Conservation (phyloP, 2,888 invertebrate genomes). For the Scotopteryx bipunctaria region DNA sequence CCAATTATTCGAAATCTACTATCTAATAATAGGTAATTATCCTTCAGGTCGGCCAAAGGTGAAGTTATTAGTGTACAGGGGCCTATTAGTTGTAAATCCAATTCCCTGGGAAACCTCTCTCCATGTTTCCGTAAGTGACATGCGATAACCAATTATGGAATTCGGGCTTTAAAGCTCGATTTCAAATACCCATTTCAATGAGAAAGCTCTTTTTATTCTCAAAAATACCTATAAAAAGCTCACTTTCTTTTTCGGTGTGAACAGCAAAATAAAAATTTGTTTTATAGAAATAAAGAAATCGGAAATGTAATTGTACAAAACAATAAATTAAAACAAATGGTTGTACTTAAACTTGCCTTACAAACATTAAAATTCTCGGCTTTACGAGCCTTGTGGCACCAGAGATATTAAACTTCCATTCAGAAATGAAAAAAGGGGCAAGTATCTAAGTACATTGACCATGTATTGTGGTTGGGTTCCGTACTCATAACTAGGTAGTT, state of each 20-base stretch:
- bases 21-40: too few relatives aligned
- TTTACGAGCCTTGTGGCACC: slow-evolving; percentile 9
- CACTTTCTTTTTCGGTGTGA: too few relatives aligned
- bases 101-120: not conserved
- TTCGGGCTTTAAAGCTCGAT: too few relatives aligned
- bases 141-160: too few relatives aligned
- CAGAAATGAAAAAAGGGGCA: slow-evolving; percentile 18
- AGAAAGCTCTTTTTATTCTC: too few relatives aligned
- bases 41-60: too few relatives aligned
- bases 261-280: not conserved
- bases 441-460: not conserved
- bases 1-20: too few relatives aligned
- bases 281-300: slow-evolving; percentile 4
- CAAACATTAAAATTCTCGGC: slow-evolving; percentile 25
- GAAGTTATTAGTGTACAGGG: not conserved
- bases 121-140: too few relatives aligned
- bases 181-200: too few relatives aligned
- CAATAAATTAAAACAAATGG: slow-evolving; percentile 23
- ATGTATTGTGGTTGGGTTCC: not conserved
- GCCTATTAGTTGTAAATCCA: not conserved
- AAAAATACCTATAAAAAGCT: too few relatives aligned
- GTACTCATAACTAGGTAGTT: too few relatives aligned
- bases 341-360: slow-evolving; percentile 21
- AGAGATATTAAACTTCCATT: slow-evolving; percentile 31
- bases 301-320: slow-evolving; percentile 14